phyloP scores from a whole-genome alignment of 1,140 invertebrate species.

The Calephelis nemesis region DNA sequence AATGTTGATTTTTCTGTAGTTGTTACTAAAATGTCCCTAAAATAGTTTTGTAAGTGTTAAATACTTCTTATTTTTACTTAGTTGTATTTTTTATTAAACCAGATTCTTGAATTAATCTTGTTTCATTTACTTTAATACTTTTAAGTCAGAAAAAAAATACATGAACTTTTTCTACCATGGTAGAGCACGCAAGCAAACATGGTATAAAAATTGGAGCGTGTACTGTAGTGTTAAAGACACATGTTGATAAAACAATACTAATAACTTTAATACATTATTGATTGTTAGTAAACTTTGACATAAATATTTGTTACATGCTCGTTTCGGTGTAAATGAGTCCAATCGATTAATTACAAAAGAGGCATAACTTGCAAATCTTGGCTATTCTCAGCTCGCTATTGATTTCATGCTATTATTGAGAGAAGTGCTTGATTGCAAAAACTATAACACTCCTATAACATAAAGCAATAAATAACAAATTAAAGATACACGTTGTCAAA shows the following conservation, averaged over 20 bases:
- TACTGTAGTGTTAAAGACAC: constrained; percentile 15
- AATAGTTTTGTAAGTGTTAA: constrained; percentile 12
- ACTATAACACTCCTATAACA: no score
- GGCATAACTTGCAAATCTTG: constrained; percentile 16
- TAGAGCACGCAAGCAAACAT: constrained; percentile 7
- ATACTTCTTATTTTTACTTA: constrained; percentile 3
- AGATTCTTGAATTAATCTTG: background rate
- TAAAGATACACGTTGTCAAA: no score
- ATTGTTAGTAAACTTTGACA: background rate
- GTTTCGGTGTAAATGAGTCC: background rate
- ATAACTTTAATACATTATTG: no score
- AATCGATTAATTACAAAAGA: constrained; percentile 14
- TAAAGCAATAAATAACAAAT: no score
- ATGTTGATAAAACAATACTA: no score
- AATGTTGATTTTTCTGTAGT: constrained; percentile 1
- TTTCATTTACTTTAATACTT: constrained; percentile 14
- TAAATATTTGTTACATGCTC: background rate
- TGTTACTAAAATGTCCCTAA: constrained; percentile 17
- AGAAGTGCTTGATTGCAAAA: constrained; percentile 9
- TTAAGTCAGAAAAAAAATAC: no score
- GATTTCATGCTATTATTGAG: constrained; percentile 4
- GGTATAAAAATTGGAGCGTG: background rate
- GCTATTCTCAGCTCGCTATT: constrained; percentile 12
- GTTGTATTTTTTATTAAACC: no score
- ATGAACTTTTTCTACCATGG: no score